A percentile compares a stretch with the other conserved stretches of the same genome.
phyloP scores from a whole-genome alignment of 2,113 vertebrate species.

The Sorex araneus region DNA sequence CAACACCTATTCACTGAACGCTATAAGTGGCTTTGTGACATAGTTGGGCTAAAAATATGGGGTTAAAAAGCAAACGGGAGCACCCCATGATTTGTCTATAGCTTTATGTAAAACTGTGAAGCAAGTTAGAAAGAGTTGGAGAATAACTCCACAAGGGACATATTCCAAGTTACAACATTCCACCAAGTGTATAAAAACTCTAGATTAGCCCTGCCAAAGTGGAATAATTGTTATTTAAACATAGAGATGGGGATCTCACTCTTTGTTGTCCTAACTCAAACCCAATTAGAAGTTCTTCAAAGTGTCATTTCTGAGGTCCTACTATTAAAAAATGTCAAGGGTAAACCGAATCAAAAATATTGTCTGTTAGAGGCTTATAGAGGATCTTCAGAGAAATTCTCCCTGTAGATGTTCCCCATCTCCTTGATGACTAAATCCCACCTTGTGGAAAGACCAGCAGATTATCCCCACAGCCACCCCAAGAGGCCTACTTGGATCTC shows the following conservation, averaged over 20 bases:
- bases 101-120: constrained; percentile 14
- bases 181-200: background rate
- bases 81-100: background rate
- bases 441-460: background rate
- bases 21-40: background rate
- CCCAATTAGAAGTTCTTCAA: background rate
- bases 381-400: background rate
- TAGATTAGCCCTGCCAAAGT: background rate
- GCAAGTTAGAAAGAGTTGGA: background rate
- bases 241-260: background rate
- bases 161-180: no score
- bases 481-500: background rate
- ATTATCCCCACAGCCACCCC: background rate
- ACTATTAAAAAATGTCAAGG: constrained; percentile 46
- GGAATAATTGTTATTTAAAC: background rate
- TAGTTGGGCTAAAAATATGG: background rate
- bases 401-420: background rate
- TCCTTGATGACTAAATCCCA: background rate
- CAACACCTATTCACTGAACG: constrained; percentile 24
- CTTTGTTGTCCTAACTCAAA: constrained; percentile 14
- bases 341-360: constrained; percentile 33
- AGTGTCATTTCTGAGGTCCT: constrained; percentile 24
- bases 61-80: background rate
- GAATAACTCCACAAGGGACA: background rate
- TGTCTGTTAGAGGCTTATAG: background rate